These are phyloP conservation scores for Peromyscus maniculatus DNA, from an alignment of 2,113 vertebrate genomes.

Conservation along the genomic window DNA sequence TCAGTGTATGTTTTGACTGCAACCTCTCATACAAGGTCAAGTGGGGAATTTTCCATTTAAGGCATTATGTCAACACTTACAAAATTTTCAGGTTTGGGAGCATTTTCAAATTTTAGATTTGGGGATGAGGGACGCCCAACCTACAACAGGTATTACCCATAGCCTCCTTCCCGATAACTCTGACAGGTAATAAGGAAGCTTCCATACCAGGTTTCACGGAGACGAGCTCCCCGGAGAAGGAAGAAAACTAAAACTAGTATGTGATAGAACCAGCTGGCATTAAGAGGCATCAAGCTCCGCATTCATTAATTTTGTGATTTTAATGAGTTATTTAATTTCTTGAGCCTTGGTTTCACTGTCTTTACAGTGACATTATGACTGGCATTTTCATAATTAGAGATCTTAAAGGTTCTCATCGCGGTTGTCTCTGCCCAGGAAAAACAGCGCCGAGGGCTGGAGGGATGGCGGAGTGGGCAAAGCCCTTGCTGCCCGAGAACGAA, in stretches of 20 bases:
- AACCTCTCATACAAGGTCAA: background rate
- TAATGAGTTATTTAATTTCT: conserved; percentile 9
- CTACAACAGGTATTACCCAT: background rate
- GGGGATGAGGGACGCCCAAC: background rate
- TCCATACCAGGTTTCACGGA: background rate
- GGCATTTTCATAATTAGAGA: conserved; percentile 42
- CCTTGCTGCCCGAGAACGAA: too few species aligned
- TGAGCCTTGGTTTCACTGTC: background rate
- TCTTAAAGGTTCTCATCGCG: background rate
- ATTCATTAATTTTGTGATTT: background rate
- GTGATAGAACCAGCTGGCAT: background rate
- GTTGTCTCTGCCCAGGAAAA: background rate
- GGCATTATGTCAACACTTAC: background rate
- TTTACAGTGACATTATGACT: background rate
- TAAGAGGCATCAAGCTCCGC: background rate
- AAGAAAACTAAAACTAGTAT: background rate
- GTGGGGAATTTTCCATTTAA: background rate
- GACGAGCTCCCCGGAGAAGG: background rate
- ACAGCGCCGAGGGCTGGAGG: background rate
- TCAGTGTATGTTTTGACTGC: background rate
- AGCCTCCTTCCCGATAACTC: background rate
- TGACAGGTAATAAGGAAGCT: background rate
- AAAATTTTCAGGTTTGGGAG: background rate
- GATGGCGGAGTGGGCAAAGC: background rate
- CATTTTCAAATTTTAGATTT: background rate